These are phyloP conservation scores for Galleria mellonella DNA, from an alignment of 1,140 invertebrate species.

Conservation along the genomic window DNA sequence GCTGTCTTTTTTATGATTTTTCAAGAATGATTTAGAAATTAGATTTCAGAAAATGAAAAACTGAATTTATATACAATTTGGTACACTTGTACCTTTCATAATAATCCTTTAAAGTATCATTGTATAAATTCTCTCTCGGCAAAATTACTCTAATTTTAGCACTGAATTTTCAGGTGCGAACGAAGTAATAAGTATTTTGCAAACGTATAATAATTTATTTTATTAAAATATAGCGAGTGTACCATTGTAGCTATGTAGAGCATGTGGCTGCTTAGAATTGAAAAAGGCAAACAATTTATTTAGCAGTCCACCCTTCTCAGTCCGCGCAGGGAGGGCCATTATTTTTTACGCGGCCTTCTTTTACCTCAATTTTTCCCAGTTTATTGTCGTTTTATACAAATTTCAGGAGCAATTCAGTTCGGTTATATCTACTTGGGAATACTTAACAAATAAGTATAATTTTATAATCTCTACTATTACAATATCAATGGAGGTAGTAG, in stretches of 20 bases:
- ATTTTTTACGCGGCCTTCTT: slow-evolving; percentile 56
- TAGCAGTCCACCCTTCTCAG: slow-evolving; percentile 31
- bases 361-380: slow-evolving; percentile 52
- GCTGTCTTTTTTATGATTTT: neutral
- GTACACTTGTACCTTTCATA: no score
- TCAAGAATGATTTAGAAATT: neutral
- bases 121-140: no score
- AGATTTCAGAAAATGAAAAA: no score
- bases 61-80: no score
- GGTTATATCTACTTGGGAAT: slow-evolving; percentile 10
- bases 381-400: slow-evolving; percentile 57
- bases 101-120: no score
- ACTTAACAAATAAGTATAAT: slow-evolving; percentile 23
- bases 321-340: slow-evolving; percentile 40
- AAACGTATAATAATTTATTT: neutral
- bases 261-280: slow-evolving; percentile 40
- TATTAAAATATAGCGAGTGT: neutral
- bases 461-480: neutral
- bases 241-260: slow-evolving; percentile 12
- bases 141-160: no score
- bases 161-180: no score
- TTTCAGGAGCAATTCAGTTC: slow-evolving; percentile 33
- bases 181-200: no score
- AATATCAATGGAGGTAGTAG: no score
- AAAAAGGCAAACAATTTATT: slow-evolving; percentile 61